Conservation (phyloP, 2,113 vertebrate species). For the Alethe diademata region DNA sequence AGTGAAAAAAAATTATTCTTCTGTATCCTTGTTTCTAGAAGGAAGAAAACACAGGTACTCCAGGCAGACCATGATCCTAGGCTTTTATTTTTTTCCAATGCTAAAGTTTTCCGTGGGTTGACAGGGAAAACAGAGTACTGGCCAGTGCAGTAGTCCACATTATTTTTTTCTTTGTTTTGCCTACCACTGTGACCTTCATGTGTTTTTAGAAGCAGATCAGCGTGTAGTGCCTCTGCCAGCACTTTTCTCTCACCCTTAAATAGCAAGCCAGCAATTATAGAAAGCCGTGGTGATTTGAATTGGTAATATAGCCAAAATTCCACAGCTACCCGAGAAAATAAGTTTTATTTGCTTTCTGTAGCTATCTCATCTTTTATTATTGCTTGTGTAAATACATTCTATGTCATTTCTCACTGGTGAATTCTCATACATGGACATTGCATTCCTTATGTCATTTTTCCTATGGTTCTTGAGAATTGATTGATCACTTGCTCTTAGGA, state of each 20-base stretch:
- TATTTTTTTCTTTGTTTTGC: neutral
- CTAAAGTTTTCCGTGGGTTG: neutral
- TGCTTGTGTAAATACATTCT: neutral
- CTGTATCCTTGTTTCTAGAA: neutral
- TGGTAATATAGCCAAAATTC: neutral
- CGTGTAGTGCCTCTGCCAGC: neutral
- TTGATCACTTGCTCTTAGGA: neutral
- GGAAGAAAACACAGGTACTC: neutral
- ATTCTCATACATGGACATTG: neutral
- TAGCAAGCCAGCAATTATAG: neutral
- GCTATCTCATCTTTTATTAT: neutral
- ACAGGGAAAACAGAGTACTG: neutral
- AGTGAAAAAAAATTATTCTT: neutral
- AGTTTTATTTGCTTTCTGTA: neutral
- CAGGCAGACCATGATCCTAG: neutral
- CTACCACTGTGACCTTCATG: neutral
- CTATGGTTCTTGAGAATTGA: neutral
- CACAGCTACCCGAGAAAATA: neutral
- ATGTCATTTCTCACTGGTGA: neutral
- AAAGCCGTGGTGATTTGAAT: neutral
- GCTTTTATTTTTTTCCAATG: neutral
- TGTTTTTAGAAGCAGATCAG: neutral
- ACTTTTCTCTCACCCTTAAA: neutral
- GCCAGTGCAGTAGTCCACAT: neutral
- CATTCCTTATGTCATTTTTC: neutral